Evolutionary conservation across 2,113 vertebrate species (phyloP).

Genomic region (Pantherophis guttatus): DNA sequence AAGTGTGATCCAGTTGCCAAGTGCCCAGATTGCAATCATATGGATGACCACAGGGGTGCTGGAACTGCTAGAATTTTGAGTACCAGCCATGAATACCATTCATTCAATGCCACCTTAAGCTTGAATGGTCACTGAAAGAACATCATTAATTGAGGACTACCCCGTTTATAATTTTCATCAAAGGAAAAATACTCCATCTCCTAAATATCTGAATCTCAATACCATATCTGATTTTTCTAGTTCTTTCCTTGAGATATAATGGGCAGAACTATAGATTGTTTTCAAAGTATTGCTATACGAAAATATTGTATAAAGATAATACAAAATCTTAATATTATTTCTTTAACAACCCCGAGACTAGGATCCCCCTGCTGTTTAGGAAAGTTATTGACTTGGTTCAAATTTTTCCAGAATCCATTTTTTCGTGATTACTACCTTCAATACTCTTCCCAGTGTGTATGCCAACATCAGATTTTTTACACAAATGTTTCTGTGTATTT

Average conservation of each 20-base stretch:
- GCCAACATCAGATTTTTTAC: neutral
- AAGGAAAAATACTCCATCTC: neutral
- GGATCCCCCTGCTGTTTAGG: neutral
- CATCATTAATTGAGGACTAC: neutral
- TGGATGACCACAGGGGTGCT: neutral
- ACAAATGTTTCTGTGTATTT: neutral
- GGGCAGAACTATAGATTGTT: neutral
- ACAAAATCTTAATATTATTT: neutral
- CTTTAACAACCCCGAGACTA: neutral
- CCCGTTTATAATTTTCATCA: neutral
- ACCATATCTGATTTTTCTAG: neutral
- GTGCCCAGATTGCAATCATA: neutral
- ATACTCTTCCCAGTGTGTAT: neutral
- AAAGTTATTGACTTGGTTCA: neutral
- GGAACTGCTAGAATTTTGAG: neutral
- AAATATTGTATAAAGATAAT: neutral
- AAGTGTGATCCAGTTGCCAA: neutral
- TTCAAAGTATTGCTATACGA: neutral
- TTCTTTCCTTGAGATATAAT: neutral
- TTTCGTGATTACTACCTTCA: neutral
- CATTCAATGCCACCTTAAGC: neutral
- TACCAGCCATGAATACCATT: neutral
- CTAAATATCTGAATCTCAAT: neutral
- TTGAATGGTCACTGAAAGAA: neutral
- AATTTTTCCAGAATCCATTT: neutral